Evolutionary conservation across 2,888 invertebrate species (phyloP).

Genomic region (Parthenolecanium corni): DNA sequence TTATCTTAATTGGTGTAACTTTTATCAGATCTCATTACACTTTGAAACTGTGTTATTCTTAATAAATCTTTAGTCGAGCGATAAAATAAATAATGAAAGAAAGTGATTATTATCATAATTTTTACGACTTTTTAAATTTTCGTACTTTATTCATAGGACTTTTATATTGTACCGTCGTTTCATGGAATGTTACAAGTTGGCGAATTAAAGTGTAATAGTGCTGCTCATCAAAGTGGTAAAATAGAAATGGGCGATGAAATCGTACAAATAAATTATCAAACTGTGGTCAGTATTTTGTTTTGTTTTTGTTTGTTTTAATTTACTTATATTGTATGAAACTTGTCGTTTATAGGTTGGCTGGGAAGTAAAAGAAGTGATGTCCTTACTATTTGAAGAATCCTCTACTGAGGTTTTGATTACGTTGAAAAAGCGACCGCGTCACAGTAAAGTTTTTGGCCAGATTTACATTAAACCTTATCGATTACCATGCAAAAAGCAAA

Average conservation of each 20-base stretch:
- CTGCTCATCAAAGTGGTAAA: slow-evolving; percentile 82
- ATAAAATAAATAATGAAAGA: no score
- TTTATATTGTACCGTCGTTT: slow-evolving; percentile 76
- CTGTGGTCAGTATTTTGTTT: slow-evolving; percentile 38
- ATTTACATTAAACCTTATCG: slow-evolving; percentile 61
- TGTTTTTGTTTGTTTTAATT: background rate
- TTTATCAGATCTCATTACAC: no score
- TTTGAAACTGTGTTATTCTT: no score
- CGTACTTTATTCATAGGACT: slow-evolving; percentile 54
- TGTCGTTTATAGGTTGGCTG: slow-evolving; percentile 54
- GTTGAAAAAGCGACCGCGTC: slow-evolving; percentile 69
- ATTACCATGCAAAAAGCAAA: slow-evolving; percentile 58
- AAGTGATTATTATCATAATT: no score
- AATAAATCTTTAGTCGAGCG: no score
- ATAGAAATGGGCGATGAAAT: slow-evolving; percentile 95
- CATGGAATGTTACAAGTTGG: slow-evolving; percentile 67
- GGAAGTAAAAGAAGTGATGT: slow-evolving; percentile 64
- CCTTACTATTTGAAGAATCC: slow-evolving; percentile 59
- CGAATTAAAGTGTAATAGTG: slow-evolving; percentile 80
- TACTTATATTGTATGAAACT: background rate
- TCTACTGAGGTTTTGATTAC: slow-evolving; percentile 70
- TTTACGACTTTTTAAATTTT: no score
- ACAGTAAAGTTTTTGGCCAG: slow-evolving; percentile 65
- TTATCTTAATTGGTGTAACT: no score
- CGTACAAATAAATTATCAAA: slow-evolving; percentile 65